These are phyloP conservation scores for Lasiurus borealis DNA, from an alignment of 2,113 vertebrate species.

Conservation along the genomic window DNA sequence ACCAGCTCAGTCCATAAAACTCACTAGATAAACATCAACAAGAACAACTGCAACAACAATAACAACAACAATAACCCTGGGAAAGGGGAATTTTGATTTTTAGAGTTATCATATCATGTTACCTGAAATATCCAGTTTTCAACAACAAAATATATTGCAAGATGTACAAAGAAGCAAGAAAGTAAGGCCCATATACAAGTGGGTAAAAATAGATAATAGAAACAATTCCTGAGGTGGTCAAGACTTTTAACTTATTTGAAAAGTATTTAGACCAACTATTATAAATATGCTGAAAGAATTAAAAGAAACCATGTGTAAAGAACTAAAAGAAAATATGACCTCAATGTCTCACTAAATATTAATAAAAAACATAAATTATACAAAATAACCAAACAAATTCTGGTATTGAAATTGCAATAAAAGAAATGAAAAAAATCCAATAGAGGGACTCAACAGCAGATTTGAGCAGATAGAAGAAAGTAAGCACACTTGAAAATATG, in stretches of 20 bases:
- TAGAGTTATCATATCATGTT: neutral
- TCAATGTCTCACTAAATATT: neutral
- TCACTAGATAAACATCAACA: neutral
- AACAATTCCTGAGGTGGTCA: neutral
- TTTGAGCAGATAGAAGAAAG: neutral
- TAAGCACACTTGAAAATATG: neutral
- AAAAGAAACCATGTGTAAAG: constrained; percentile 1
- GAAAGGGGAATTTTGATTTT: neutral
- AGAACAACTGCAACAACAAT: neutral
- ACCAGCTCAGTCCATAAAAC: neutral
- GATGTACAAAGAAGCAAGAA: neutral
- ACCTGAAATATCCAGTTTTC: neutral
- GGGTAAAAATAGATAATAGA: neutral
- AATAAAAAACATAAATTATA: constrained; percentile 26
- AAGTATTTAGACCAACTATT: neutral
- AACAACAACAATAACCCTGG: neutral
- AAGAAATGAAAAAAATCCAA: neutral
- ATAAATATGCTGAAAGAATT: neutral
- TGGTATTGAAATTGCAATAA: neutral
- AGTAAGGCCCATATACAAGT: neutral
- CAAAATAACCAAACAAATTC: neutral
- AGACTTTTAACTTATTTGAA: neutral
- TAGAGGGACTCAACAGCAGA: neutral
- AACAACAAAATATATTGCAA: neutral
- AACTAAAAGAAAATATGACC: neutral